These are phyloP conservation scores for Saccostrea glomerata DNA, from an alignment of 1,140 invertebrate genomes.

Conservation along the genomic window DNA sequence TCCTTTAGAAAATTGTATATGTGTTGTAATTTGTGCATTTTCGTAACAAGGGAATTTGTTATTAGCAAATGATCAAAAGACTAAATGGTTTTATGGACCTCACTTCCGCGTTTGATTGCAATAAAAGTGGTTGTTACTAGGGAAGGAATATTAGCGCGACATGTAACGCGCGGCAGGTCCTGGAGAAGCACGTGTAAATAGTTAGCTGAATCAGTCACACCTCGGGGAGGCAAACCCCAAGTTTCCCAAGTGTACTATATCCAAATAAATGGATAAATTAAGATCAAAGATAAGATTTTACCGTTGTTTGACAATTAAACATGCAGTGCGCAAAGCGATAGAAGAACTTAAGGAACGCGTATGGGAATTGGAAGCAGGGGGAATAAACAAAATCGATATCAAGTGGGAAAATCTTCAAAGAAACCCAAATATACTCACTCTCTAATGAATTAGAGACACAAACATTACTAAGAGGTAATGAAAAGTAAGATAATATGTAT, in stretches of 20 bases:
- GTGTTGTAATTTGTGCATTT: neutral
- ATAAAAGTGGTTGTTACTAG: constrained; percentile 16
- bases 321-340: neutral
- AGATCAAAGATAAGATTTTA: constrained; percentile 32
- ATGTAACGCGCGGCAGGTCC: neutral
- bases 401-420: constrained; percentile 36
- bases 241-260: constrained; percentile 14
- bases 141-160: constrained; percentile 1
- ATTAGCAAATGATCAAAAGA: constrained; percentile 21
- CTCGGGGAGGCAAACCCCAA: constrained; percentile 20
- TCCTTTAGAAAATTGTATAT: neutral
- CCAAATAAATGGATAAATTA: neutral
- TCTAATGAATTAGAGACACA: constrained; percentile 1
- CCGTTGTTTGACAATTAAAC: constrained; percentile 30
- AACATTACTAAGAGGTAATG: neutral
- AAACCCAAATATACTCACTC: neutral
- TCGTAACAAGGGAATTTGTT: constrained; percentile 3
- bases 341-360: neutral
- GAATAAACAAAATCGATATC: neutral
- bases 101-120: constrained; percentile 29
- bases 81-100: constrained; percentile 16
- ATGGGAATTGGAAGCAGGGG: neutral
- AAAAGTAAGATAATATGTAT: neutral
- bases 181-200: neutral
- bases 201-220: constrained; percentile 10